Evolutionary conservation across 2,113 vertebrate genomes (phyloP), one percentile per base, ranked within the genome.

Genomic region (Paralichthys olivaceus): DNA sequence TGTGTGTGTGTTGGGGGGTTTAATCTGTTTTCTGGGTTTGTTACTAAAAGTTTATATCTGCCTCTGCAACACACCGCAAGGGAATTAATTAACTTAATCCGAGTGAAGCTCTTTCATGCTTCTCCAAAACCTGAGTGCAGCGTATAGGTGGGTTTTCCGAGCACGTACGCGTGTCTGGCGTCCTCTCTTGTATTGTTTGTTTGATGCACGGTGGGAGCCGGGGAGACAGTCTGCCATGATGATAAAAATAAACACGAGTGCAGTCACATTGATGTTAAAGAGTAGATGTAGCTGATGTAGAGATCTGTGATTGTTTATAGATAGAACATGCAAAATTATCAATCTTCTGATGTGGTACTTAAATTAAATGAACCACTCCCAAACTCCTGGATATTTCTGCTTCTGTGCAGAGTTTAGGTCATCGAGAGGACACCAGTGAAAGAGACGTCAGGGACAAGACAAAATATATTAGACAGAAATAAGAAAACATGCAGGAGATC

Each of bases 71-170:
- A 59, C 28, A 11, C 32, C 79, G 40, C 69, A 0, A 23, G 55
- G 72, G 83, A 77, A 75, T 86, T 77, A 40, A 87, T 86, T 78
- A 83, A 75, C 60, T 28, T 77, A 66, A 83, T 79, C 69, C 57
- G 6, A 72, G 34, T 20, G 51, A 59, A 61, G 15, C 34, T 55
- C 78, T 84, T 84, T 84, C 56, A 79, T 53, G 40, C 55, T 54
- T 20, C 43, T 79, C 79, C 81, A 78, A 67, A 79, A 73, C 4
- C 70, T 55, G 72, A 9, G 25, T 75, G 28, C 56, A 26, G 32
- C 14, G 3, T 45, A n/a, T n/a, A 53, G 45, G 34, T 78, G 76
- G 17, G 55, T 20, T 26, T 63, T 4, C 12, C 37, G 32, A 26
- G 32, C 1, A 0, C 7, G 32, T 14, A 56, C 55, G 59, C 45